phyloP scores from a whole-genome alignment of 2,888 invertebrate genomes.

The Pyrocoelia pectoralis region DNA sequence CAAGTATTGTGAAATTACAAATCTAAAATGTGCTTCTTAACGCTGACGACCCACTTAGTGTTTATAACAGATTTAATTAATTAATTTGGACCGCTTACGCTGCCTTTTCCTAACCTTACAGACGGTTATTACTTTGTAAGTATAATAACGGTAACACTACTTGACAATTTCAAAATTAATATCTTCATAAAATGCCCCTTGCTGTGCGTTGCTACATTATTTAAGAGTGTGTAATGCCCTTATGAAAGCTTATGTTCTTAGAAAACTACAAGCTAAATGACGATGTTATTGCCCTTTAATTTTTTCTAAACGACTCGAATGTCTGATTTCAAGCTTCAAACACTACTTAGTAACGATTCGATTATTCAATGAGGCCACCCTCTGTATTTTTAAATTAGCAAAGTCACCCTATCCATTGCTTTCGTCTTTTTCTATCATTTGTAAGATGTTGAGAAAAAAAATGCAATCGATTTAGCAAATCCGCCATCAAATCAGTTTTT shows the following conservation, averaged over 20 bases:
- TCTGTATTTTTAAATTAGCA: slow-evolving; percentile 1
- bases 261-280: slow-evolving; percentile 18
- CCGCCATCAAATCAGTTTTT: not conserved
- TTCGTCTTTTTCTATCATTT: not conserved
- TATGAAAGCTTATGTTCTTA: slow-evolving; percentile 59
- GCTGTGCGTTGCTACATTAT: slow-evolving; percentile 53
- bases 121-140: slow-evolving; percentile 60
- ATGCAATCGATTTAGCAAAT: not conserved
- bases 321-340: not conserved
- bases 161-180: slow-evolving; percentile 61
- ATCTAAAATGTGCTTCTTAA: slow-evolving; percentile 43
- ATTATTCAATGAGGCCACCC: slow-evolving; percentile 1
- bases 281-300: slow-evolving; percentile 3
- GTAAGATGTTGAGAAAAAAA: not conserved
- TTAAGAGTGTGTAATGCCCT: slow-evolving; percentile 54
- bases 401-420: not conserved
- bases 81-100: slow-evolving; percentile 59
- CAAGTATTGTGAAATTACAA: slow-evolving; percentile 43
- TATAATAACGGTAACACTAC: slow-evolving; percentile 60
- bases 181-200: slow-evolving; percentile 61
- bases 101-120: slow-evolving; percentile 59
- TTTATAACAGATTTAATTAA: slow-evolving; percentile 62
- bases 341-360: not conserved
- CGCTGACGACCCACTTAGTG: slow-evolving; percentile 54
- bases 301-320: slow-evolving; percentile 3